These are phyloP conservation scores for Triplophysa tibetana DNA, from an alignment of 2,113 vertebrate genomes.

Conservation along the genomic window DNA sequence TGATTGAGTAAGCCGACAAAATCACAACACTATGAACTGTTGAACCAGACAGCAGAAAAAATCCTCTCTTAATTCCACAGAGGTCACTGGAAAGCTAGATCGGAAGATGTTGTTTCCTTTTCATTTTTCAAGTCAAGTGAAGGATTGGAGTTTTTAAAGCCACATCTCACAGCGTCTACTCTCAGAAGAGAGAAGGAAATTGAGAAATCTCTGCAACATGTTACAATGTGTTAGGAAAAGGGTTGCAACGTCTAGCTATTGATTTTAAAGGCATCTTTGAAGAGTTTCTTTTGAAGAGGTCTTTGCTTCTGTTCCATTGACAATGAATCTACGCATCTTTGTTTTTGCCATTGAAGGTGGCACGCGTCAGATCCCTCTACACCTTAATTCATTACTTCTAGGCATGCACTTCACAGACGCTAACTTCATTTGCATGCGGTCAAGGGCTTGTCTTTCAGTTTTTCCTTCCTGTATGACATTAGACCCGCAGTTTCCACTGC, in stretches of 20 bases:
- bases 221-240: neutral
- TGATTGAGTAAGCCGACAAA: neutral
- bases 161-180: neutral
- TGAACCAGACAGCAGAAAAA: neutral
- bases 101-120: neutral
- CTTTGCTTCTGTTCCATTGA: constrained; percentile 29
- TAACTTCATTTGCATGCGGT: neutral
- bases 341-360: constrained; percentile 16
- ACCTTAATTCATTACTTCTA: constrained; percentile 30
- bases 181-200: neutral
- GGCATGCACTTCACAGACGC: constrained; percentile 3
- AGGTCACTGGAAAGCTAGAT: constrained; percentile 7
- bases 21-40: neutral
- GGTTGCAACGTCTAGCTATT: neutral
- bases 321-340: neutral
- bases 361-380: constrained; percentile 8
- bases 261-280: constrained; percentile 37
- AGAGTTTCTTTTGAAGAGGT: constrained; percentile 29
- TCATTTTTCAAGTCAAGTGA: neutral
- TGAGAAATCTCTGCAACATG: constrained; percentile 1
- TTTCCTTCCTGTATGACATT: constrained; percentile 7
- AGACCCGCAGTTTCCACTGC: constrained; percentile 1
- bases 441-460: neutral
- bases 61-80: neutral
- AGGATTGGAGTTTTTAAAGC: neutral